Percentiles rank a stretch among this genome's conserved stretches.
Evolutionary conservation across 2,888 invertebrate genomes (phyloP).

Genomic region (Lithophane leautieri): DNA sequence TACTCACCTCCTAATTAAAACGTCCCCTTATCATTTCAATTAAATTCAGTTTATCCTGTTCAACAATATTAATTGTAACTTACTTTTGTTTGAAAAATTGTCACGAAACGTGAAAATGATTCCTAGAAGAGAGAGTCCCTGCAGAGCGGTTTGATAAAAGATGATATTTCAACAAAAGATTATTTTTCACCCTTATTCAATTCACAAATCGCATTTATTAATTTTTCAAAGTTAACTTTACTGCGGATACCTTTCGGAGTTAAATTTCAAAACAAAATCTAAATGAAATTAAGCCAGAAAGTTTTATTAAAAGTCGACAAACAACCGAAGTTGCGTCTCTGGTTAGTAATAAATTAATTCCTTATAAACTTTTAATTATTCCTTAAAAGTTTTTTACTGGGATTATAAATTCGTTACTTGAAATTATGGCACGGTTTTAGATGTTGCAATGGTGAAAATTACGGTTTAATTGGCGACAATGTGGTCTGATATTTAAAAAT

Average conservation of each 20-base stretch:
- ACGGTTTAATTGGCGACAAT: slow-evolving; percentile 2
- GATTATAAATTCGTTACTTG: slow-evolving; percentile 47
- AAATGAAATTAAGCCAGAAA: slow-evolving; percentile 63
- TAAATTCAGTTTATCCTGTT: neutral
- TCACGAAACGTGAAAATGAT: neutral
- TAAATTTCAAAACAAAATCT: slow-evolving; percentile 57
- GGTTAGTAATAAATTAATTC: slow-evolving; percentile 62
- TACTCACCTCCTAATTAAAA: neutral
- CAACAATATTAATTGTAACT: neutral
- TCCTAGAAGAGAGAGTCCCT: neutral
- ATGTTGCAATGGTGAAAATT: slow-evolving; percentile 31
- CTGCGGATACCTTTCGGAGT: slow-evolving; percentile 41
- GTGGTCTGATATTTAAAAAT: slow-evolving; percentile 6
- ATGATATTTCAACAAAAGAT: slow-evolving; percentile 7
- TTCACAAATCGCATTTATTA: slow-evolving; percentile 38
- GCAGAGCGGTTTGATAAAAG: neutral
- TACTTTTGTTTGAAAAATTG: neutral
- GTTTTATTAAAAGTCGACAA: slow-evolving; percentile 54
- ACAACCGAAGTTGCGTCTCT: slow-evolving; percentile 52
- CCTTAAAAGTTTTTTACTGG: slow-evolving; percentile 49
- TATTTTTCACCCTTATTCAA: slow-evolving; percentile 12
- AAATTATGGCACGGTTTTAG: slow-evolving; percentile 21
- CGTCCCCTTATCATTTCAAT: neutral
- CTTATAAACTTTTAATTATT: slow-evolving; percentile 64
- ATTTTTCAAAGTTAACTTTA: slow-evolving; percentile 51